Conservation (phyloP, 2,888 invertebrate genomes). For the Eupithecia exiguata region DNA sequence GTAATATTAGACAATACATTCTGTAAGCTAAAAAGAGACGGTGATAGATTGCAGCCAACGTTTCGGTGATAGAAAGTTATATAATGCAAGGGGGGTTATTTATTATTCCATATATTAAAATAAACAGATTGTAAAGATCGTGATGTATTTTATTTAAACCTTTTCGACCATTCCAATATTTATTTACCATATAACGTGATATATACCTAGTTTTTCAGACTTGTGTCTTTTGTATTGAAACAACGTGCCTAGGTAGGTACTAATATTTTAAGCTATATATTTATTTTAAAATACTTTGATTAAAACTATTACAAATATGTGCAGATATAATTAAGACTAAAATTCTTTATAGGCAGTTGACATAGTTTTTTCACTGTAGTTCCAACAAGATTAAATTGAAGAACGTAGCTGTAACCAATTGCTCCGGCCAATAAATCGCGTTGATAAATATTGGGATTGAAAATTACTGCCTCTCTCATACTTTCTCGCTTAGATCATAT, state of each 20-base stretch:
- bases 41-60: conserved; percentile 68
- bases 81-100: conserved; percentile 69
- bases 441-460: background rate
- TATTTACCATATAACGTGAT: too few species aligned
- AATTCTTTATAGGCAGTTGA: background rate
- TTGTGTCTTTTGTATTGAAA: background rate
- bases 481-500: too few species aligned
- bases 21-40: conserved; percentile 58
- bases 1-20: conserved; percentile 29
- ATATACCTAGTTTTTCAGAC: too few species aligned
- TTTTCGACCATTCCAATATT: conserved; percentile 1
- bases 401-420: background rate
- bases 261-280: background rate
- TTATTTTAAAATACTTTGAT: background rate
- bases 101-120: conserved; percentile 82
- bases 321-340: background rate
- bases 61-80: conserved; percentile 76
- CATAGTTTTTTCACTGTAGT: background rate
- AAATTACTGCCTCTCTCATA: too few species aligned
- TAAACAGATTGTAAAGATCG: conserved; percentile 79
- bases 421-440: background rate
- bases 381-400: background rate
- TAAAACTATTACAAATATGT: conserved; percentile 8
- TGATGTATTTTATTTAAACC: conserved; percentile 61
- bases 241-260: background rate